A percentile compares a stretch with the other conserved stretches of the same genome.
phyloP scores from a whole-genome alignment of 2,888 invertebrate genomes.

The Xylota segnis region DNA sequence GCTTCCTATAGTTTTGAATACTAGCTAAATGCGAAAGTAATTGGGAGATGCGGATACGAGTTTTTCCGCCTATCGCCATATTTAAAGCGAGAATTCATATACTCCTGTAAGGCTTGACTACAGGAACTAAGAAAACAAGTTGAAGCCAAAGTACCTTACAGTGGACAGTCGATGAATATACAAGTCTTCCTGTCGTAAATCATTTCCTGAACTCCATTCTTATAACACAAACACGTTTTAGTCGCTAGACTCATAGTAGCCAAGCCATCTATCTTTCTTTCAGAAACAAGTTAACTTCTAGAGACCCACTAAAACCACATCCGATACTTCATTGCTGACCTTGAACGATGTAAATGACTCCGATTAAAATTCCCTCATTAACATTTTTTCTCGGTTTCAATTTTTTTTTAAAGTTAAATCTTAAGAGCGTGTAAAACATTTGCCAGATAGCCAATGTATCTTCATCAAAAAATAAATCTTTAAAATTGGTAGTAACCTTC shows the following conservation, averaged over 20 bases:
- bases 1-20: too few species aligned
- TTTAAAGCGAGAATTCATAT: too few species aligned
- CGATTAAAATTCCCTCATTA: conserved; percentile 34
- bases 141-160: too few species aligned
- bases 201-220: too few species aligned
- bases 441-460: conserved; percentile 20
- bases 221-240: background rate
- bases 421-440: conserved; percentile 25
- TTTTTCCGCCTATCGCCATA: too few species aligned
- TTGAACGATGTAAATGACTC: conserved; percentile 30
- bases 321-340: conserved; percentile 15
- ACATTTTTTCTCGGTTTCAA: conserved; percentile 2
- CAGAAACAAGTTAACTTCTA: background rate
- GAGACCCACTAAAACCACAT: background rate
- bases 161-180: too few species aligned
- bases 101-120: too few species aligned
- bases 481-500: conserved; percentile 33
- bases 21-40: too few species aligned
- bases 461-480: conserved; percentile 17
- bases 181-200: too few species aligned
- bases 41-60: too few species aligned
- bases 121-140: too few species aligned
- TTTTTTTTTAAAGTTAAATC: conserved; percentile 5
- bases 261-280: background rate
- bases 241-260: background rate